These are phyloP conservation scores for Paralichthys olivaceus DNA, from an alignment of 2,113 vertebrate genomes.

Conservation along the genomic window DNA sequence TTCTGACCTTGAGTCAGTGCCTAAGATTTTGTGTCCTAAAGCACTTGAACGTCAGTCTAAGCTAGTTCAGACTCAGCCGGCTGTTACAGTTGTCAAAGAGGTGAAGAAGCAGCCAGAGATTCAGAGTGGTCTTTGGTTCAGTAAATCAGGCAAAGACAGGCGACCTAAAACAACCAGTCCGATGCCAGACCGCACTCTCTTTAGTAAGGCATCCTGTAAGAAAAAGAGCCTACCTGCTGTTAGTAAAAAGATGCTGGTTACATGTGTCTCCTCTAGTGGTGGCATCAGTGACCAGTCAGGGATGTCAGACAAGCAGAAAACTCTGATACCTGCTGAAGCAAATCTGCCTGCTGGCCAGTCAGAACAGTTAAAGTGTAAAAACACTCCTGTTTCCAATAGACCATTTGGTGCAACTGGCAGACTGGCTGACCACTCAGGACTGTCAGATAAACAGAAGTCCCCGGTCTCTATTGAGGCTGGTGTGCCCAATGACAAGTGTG, in stretches of 20 bases:
- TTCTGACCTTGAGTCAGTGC: constrained; percentile 82
- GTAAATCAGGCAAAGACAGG: constrained; percentile 80
- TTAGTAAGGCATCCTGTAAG: constrained; percentile 72
- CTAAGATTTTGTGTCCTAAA: constrained; percentile 83
- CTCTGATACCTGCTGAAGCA: constrained; percentile 28
- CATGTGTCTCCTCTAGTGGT: constrained; percentile 10
- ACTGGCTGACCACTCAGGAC: constrained; percentile 20
- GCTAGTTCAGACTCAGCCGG: constrained; percentile 32
- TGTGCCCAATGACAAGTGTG: constrained; percentile 18
- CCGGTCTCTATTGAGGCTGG: neutral
- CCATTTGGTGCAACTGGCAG: neutral
- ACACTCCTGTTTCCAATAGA: constrained; percentile 2
- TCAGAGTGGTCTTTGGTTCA: constrained; percentile 83
- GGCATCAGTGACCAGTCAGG: constrained; percentile 27
- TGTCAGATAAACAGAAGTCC: constrained; percentile 25
- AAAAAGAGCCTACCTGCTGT: constrained; percentile 70
- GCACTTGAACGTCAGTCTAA: constrained; percentile 72
- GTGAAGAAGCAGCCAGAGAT: constrained; percentile 74
- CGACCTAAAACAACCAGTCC: constrained; percentile 75
- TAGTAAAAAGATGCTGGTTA: constrained; percentile 53
- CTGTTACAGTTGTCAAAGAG: constrained; percentile 64
- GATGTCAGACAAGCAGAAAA: constrained; percentile 42
- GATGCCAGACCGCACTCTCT: constrained; percentile 72
- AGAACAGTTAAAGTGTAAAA: constrained; percentile 51
- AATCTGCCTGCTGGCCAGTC: constrained; percentile 33